Conservation (phyloP, 2,113 vertebrate genomes). For the Bos indicus region DNA sequence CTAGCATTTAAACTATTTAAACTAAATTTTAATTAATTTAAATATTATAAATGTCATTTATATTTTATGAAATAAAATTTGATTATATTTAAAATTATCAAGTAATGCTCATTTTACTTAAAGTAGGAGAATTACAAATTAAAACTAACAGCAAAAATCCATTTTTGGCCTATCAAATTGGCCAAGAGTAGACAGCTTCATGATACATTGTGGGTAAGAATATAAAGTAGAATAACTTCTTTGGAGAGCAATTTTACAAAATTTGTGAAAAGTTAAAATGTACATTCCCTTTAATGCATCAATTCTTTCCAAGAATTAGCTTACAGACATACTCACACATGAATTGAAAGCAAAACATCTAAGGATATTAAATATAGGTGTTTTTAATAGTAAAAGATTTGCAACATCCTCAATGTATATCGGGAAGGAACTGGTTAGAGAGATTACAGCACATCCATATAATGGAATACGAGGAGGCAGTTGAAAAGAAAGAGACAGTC, state of each 20-base stretch:
- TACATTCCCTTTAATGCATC: neutral
- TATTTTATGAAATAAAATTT: neutral
- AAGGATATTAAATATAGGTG: neutral
- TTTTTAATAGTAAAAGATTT: neutral
- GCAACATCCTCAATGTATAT: neutral
- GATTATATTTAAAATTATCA: slow-evolving; percentile 8
- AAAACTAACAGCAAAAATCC: neutral
- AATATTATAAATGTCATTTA: neutral
- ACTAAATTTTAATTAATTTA: neutral
- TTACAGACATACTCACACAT: neutral
- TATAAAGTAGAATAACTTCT: neutral
- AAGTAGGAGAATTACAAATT: neutral
- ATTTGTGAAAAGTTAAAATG: neutral
- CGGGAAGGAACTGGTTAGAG: neutral
- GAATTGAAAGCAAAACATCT: neutral
- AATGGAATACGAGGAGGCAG: neutral
- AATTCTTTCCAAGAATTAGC: neutral
- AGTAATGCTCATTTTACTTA: neutral
- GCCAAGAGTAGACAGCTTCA: neutral
- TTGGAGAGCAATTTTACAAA: neutral
- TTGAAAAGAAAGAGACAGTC: neutral
- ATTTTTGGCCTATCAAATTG: neutral
- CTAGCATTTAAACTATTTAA: neutral
- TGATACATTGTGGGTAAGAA: neutral
- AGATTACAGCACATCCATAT: neutral